phyloP scores from a whole-genome alignment of 2,113 vertebrate genomes.

The Hystrix brachyura region DNA sequence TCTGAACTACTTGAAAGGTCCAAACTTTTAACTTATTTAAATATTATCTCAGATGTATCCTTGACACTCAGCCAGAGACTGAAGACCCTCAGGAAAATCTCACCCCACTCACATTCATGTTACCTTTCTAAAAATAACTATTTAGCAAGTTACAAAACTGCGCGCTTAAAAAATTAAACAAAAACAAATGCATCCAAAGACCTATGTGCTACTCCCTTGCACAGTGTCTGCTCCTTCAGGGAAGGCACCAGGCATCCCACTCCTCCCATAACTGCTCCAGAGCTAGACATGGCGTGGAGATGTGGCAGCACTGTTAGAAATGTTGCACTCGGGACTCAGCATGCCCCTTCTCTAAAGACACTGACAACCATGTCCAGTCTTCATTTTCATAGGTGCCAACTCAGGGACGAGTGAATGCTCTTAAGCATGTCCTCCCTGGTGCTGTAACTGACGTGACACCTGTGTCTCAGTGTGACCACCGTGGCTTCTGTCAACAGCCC shows the following conservation, averaged over 20 bases:
- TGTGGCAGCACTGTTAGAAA: accelerated
- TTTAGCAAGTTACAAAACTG: not conserved
- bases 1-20: not conserved
- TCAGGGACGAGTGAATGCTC: accelerated
- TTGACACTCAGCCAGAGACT: not conserved
- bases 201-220: not conserved
- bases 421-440: no score
- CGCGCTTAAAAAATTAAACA: not conserved
- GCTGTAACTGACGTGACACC: accelerated
- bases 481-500: not conserved
- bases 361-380: not conserved
- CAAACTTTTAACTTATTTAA: not conserved
- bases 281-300: accelerated
- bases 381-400: not conserved
- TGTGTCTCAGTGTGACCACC: not conserved
- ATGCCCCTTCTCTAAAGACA: not conserved
- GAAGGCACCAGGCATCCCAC: not conserved
- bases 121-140: not conserved
- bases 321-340: not conserved
- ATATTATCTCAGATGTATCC: not conserved
- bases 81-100: not conserved
- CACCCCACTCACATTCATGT: not conserved
- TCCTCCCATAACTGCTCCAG: not conserved
- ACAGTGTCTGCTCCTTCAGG: not conserved
- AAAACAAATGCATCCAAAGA: not conserved